Evolutionary conservation across 2,113 vertebrate species (phyloP).

Genomic region (Pogonocichla stellata): DNA sequence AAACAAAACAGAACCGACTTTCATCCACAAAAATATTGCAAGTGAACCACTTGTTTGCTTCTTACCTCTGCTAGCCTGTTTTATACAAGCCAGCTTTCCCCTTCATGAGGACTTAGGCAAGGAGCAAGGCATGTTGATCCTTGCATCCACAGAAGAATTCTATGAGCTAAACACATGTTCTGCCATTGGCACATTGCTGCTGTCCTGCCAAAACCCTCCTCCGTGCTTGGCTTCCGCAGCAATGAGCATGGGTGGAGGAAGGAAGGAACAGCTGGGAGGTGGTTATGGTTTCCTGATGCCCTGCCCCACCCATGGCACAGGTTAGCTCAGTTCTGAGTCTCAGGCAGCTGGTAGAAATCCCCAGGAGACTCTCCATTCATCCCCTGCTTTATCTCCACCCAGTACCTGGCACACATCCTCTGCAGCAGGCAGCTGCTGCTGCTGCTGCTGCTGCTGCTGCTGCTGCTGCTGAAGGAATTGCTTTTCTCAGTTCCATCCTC

Average conservation of each 20-base stretch:
- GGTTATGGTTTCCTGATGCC: constrained; percentile 48
- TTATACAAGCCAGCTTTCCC: neutral
- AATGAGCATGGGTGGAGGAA: constrained; percentile 48
- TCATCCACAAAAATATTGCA: neutral
- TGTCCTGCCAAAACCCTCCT: constrained; percentile 35
- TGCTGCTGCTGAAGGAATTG: neutral
- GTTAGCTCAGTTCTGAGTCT: constrained; percentile 46
- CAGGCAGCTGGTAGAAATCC: constrained; percentile 50
- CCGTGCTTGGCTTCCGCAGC: constrained; percentile 17
- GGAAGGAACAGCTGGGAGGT: constrained; percentile 58
- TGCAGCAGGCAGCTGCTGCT: neutral
- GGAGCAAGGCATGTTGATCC: constrained; percentile 33
- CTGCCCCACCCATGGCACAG: constrained; percentile 58
- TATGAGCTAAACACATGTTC: constrained; percentile 41
- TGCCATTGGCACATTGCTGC: constrained; percentile 42
- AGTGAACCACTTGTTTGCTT: neutral
- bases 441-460: neutral
- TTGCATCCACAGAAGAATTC: constrained; percentile 23
- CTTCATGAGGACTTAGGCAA: neutral
- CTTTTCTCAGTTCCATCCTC: neutral
- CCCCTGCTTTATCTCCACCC: constrained; percentile 34
- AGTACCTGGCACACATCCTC: constrained; percentile 22
- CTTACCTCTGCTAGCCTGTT: constrained; percentile 21
- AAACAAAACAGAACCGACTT: constrained; percentile 17
- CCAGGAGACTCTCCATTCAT: constrained; percentile 13